Evolutionary conservation across 2,888 invertebrate genomes (phyloP).

Genomic region (Drosophila anomalata): DNA sequence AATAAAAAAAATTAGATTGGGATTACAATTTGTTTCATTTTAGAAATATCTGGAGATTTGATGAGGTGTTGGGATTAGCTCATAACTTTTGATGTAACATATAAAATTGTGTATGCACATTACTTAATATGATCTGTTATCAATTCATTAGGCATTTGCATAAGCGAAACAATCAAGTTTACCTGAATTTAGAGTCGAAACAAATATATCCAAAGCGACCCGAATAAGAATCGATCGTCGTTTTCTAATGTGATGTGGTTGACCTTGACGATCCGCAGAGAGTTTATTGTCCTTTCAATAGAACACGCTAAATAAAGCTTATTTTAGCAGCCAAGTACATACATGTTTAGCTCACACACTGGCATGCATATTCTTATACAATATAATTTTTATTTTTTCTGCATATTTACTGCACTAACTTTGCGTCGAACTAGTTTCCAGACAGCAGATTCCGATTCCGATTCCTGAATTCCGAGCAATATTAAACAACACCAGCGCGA

Average conservation of each 20-base stretch:
- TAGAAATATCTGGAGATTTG: too few relatives aligned
- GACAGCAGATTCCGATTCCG: conserved; percentile 49
- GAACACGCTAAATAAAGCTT: conserved; percentile 73
- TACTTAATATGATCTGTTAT: not conserved
- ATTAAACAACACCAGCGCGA: conserved; percentile 5
- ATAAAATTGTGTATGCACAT: not conserved
- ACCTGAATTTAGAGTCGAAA: conserved; percentile 23
- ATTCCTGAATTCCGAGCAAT: conserved; percentile 51
- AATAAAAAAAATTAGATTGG: not conserved
- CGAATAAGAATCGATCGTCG: conserved; percentile 31
- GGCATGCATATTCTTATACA: conserved; percentile 56
- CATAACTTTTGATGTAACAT: not conserved
- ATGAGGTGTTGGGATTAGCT: not conserved
- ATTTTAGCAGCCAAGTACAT: conserved; percentile 58
- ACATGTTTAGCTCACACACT: conserved; percentile 45
- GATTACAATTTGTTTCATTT: not conserved
- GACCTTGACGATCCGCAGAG: conserved; percentile 72
- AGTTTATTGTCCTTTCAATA: conserved; percentile 81
- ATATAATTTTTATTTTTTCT: conserved; percentile 23
- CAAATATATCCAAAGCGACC: conserved; percentile 19
- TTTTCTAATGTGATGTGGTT: conserved; percentile 72
- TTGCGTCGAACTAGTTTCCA: conserved; percentile 69
- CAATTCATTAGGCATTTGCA: conserved; percentile 17
- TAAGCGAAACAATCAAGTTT: conserved; percentile 14
- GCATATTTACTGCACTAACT: conserved; percentile 72